Evolutionary conservation across 2,888 invertebrate species (phyloP).

Genomic region (Pseudoips prasinana): DNA sequence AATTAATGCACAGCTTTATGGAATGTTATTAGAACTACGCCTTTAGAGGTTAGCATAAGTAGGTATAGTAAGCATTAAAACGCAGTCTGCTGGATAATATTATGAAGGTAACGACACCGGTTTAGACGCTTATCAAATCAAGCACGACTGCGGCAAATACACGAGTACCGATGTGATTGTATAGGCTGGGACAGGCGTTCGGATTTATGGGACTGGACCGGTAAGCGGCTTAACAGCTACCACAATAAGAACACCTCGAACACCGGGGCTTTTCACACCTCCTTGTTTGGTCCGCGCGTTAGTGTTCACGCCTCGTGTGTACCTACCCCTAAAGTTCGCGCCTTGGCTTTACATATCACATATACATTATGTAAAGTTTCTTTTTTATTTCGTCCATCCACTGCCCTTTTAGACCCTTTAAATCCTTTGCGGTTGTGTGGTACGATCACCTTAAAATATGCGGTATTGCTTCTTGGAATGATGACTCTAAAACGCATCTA

Average conservation of each 20-base stretch:
- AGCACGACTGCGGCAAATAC: constrained; percentile 15
- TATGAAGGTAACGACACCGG: constrained; percentile 18
- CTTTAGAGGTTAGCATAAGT: too few species aligned
- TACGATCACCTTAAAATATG: too few species aligned
- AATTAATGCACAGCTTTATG: background rate
- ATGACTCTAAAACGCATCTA: constrained; percentile 1
- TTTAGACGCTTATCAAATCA: constrained; percentile 23
- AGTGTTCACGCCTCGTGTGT: constrained; percentile 76
- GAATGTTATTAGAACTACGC: too few species aligned
- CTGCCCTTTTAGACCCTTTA: constrained; percentile 18
- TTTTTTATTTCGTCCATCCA: constrained; percentile 28
- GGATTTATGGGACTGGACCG: constrained; percentile 65
- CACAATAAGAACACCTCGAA: constrained; percentile 63
- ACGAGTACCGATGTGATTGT: constrained; percentile 18
- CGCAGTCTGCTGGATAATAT: constrained; percentile 1
- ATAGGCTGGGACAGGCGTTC: constrained; percentile 25
- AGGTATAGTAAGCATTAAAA: too few species aligned
- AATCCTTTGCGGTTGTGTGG: too few species aligned
- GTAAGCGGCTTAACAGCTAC: constrained; percentile 71
- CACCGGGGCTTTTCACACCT: constrained; percentile 76
- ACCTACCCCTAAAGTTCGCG: constrained; percentile 74
- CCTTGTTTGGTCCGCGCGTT: constrained; percentile 70
- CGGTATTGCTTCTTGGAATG: too few species aligned
- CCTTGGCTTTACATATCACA: constrained; percentile 68
- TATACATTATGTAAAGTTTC: constrained; percentile 56